Conservation (phyloP, 2,797 vertebrate species). For the Schizothorax lantsangensis region DNA sequence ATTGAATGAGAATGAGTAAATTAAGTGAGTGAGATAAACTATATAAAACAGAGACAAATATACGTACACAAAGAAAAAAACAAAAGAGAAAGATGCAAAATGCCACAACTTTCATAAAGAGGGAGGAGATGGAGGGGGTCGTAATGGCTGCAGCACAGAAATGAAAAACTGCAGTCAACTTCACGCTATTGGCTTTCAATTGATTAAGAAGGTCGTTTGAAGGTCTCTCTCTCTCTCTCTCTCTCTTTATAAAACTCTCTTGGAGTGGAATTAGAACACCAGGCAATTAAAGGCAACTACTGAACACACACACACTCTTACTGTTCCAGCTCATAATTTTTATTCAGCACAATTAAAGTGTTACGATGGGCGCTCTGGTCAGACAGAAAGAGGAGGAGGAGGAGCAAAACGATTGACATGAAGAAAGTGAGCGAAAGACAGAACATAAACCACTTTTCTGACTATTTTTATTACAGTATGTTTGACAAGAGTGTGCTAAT, state of each 20-base stretch:
- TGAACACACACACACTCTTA: slow-evolving; percentile 57
- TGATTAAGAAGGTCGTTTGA: slow-evolving; percentile 79
- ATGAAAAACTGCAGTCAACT: slow-evolving; percentile 62
- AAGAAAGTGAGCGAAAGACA: slow-evolving; percentile 27
- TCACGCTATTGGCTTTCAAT: slow-evolving; percentile 71
- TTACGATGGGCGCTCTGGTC: slow-evolving; percentile 62
- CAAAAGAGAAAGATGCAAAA: not conserved
- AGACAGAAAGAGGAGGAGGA: slow-evolving; percentile 39
- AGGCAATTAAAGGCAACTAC: slow-evolving; percentile 77
- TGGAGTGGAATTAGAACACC: slow-evolving; percentile 72
- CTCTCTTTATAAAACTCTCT: slow-evolving; percentile 51
- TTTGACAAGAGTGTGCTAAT: not conserved
- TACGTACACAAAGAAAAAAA: not conserved
- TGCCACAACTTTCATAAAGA: not conserved
- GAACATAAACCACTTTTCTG: not conserved
- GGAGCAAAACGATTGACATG: slow-evolving; percentile 1
- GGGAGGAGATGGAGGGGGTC: not conserved
- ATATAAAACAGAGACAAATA: not conserved
- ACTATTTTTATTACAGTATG: not conserved
- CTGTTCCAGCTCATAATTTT: slow-evolving; percentile 76
- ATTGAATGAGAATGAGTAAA: not conserved
- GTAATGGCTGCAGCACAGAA: slow-evolving; percentile 28
- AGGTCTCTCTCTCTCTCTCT: slow-evolving; percentile 67
- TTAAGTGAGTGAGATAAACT: not conserved
- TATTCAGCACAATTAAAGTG: slow-evolving; percentile 77